Evolutionary conservation across 2,113 vertebrate genomes (phyloP), one percentile per base, ranked within the genome.

Genomic region (Cryptotis parvus): DNA sequence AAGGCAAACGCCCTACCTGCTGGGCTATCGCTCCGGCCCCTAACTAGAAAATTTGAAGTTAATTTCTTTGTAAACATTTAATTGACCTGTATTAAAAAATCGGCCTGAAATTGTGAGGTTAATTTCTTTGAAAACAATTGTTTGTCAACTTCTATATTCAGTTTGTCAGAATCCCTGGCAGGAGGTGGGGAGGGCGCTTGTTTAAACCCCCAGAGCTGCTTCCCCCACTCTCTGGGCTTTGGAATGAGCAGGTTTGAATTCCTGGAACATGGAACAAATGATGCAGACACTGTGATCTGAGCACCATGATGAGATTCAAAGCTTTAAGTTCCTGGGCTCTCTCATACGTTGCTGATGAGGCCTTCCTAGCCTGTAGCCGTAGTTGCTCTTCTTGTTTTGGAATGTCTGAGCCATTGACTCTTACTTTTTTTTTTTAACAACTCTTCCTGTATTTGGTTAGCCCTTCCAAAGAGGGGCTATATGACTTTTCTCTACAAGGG

Each of bases 71-170:
- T 49, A 49, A 49, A 49, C 45, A 49, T 49, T 6, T 49, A 49
- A 49, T 49, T 49, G 45, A 49, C 45, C 45, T 7, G 45, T 49
- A 37, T 76, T 61, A 83, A 52, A 49, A 33, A 8, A 2, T 49
- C 14, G 5, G 14, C 31, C 20, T 77, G 10, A 69, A 87, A 55
- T 70, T 70, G 61, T 37, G n/a, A 58, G 69, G 27, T 55, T 75
- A 45, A 83, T 63, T 41, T 85, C 39, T 79, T 89, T 86, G 68
- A 77, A 89, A 83, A 69, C 11, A 66, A 29, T 76, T 49, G 33
- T 70, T 77, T 70, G 33, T 33, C 72, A 41, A 77, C 18, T 33
- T 33, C 79, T 26, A 35, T 15, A 41, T 5, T 35, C 41, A 45
- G 18, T 41, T 27, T 26, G 18, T 75, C 26, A n/a, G 66, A 68